Percentiles rank a stretch among this genome's conserved stretches.
phyloP scores from a whole-genome alignment of 2,797 vertebrate genomes.

The Glossophaga mutica region DNA sequence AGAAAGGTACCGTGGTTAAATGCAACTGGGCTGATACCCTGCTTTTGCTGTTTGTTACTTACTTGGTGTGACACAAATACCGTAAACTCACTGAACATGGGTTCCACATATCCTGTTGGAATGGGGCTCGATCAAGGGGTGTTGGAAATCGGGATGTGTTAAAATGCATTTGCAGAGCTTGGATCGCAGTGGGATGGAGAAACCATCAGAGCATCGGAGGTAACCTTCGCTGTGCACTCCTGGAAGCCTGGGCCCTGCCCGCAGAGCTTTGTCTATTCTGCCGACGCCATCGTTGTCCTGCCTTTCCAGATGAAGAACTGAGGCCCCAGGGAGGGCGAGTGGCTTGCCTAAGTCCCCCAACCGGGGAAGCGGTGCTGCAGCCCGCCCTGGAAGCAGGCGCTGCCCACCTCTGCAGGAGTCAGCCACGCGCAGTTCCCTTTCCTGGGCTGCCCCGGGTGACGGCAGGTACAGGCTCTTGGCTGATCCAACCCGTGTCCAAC shows the following conservation, averaged over 20 bases:
- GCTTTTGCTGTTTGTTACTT: not conserved
- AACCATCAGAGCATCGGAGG: accelerated
- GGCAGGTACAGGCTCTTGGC: not conserved
- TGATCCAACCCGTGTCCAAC: too few species aligned
- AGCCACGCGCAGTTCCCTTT: accelerated
- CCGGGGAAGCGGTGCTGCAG: not conserved
- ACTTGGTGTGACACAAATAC: not conserved
- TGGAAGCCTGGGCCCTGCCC: not conserved
- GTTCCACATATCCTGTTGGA: not conserved
- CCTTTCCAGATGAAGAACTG: not conserved
- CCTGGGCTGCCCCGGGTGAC: not conserved
- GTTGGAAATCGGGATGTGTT: accelerated
- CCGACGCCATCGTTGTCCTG: too few species aligned
- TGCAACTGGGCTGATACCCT: not conserved
- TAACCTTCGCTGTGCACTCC: accelerated
- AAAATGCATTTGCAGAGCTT: not conserved
- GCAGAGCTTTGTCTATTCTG: not conserved
- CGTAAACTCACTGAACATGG: not conserved
- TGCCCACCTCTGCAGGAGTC: not conserved
- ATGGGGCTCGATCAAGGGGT: not conserved
- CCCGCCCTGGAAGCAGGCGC: not conserved
- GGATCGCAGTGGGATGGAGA: accelerated
- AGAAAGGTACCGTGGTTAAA: too few species aligned
- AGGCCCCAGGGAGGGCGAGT: not conserved
- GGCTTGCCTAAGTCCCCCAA: not conserved